Evolutionary conservation across 2,888 invertebrate species (phyloP), one percentile per base, ranked within the genome.

Genomic region (Lasioglossum leucozonium): DNA sequence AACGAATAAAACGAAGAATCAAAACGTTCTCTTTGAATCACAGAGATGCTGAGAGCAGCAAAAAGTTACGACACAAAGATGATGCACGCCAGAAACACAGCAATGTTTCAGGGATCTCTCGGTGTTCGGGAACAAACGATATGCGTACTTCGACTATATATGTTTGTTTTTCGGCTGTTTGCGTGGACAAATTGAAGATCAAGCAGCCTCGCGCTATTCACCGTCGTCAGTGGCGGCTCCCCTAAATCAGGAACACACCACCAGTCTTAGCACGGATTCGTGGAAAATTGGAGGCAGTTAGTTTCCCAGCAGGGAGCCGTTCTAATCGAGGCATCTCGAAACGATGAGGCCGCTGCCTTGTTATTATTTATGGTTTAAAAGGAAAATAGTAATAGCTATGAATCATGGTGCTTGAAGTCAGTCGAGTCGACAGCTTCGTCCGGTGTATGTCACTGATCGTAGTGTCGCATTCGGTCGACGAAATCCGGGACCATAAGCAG

Each of bases 381-480:
- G 47, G 40, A 75, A 80, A 87, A 81, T 87, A 84, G 89, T 81
- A 81, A 89, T 84, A 77, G 75, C 81, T 55, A 78, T 89, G 88
- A 89, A 86, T 89, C 89, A 88, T 76, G 42, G 72, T 37, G 71
- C 40, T 80, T 69, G 62, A 69, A 86, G 78, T 72, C 40, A n/a
- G 40, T 13, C 81, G 88, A 69, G 69, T 69, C 81, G 88, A 81
- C 88, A 87, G 79, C 80, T 77, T 89, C 88, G 89, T 87, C 89
- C 88, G 85, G 86, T 73, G 83, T 81, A 79, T 81, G 81, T 79
- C 86, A 77, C 88, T 77, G 86, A 89, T 89, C 47, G 81, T 85
- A 65, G 80, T 89, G 89, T 67, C 62, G 30, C 83, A 81, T 87
- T 89, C 86, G 82, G 72, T 82, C 77, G 55, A 71, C 84, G 76